Conservation (phyloP, 2,888 invertebrate species). For the Syrphus vitripennis region DNA sequence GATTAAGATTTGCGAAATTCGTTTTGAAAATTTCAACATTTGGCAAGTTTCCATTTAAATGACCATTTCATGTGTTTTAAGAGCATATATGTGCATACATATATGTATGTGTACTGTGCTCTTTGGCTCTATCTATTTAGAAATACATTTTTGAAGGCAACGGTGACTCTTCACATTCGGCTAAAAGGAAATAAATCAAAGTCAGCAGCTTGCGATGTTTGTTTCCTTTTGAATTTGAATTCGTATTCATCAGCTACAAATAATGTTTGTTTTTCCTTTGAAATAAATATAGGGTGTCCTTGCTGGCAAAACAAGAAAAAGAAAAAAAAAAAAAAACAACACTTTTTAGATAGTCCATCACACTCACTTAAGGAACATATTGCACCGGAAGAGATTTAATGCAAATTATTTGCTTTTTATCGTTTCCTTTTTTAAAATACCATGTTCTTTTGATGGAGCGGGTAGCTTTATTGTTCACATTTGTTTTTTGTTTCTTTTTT, state of each 20-base stretch:
- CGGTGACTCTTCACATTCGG: conserved; percentile 8
- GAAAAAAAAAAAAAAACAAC: not conserved
- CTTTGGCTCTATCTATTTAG: conserved; percentile 15
- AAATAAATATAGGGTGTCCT: not conserved
- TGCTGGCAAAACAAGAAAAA: not conserved
- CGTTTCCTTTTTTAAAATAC: conserved; percentile 1
- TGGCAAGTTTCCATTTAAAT: conserved; percentile 58
- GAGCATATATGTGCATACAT: not conserved
- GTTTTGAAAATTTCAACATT: conserved; percentile 35
- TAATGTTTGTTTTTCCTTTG: conserved; percentile 6
- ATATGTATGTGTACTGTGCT: not conserved
- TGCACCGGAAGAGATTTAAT: conserved; percentile 56
- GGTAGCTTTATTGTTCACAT: conserved; percentile 2
- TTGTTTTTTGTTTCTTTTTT: not conserved
- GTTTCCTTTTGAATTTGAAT: conserved; percentile 16
- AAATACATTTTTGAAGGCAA: conserved; percentile 42
- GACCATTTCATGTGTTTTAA: conserved; percentile 33
- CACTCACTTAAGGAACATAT: conserved; percentile 33
- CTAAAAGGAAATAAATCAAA: conserved; percentile 59
- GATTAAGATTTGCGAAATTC: conserved; percentile 47
- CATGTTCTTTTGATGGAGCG: conserved; percentile 5
- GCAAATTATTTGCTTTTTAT: conserved; percentile 35
- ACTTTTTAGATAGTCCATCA: conserved; percentile 62
- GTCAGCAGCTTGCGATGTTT: conserved; percentile 34
- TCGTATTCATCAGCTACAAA: not conserved